phyloP scores from a whole-genome alignment of 1,140 invertebrate genomes.

The Euura saliciscinereae region DNA sequence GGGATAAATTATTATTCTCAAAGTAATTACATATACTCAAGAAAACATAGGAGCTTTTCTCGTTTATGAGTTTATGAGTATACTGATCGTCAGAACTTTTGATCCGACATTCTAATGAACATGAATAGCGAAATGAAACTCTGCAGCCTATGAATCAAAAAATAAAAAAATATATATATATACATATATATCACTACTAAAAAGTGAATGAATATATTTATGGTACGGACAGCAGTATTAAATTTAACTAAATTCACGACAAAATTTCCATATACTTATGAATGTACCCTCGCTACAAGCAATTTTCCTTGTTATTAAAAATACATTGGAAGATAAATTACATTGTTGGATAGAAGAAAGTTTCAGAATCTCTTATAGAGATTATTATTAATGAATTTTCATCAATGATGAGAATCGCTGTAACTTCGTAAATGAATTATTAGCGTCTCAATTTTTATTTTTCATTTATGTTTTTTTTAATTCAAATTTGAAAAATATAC shows the following conservation, averaged over 20 bases:
- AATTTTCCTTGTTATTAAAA: neutral
- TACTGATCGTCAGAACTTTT: neutral
- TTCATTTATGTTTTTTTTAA: neutral
- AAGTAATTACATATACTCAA: neutral
- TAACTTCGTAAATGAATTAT: neutral
- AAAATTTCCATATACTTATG: neutral
- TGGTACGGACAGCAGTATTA: neutral
- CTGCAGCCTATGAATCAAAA: slow-evolving; percentile 1
- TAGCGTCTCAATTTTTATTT: neutral
- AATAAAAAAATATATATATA: neutral
- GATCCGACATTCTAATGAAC: neutral
- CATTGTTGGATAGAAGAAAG: neutral
- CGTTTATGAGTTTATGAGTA: neutral
- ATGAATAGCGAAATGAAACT: neutral
- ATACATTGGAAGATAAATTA: too few species aligned
- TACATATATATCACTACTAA: neutral
- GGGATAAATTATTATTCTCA: neutral
- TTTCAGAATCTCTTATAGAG: neutral
- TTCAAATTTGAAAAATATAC: neutral
- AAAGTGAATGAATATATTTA: slow-evolving; percentile 1
- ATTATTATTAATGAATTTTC: neutral
- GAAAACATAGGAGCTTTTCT: neutral
- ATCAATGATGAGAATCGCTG: neutral
- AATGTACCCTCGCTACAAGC: neutral
- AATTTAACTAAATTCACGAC: neutral